phyloP scores from a whole-genome alignment of 2,113 vertebrate genomes.

The Gymnarchus niloticus region DNA sequence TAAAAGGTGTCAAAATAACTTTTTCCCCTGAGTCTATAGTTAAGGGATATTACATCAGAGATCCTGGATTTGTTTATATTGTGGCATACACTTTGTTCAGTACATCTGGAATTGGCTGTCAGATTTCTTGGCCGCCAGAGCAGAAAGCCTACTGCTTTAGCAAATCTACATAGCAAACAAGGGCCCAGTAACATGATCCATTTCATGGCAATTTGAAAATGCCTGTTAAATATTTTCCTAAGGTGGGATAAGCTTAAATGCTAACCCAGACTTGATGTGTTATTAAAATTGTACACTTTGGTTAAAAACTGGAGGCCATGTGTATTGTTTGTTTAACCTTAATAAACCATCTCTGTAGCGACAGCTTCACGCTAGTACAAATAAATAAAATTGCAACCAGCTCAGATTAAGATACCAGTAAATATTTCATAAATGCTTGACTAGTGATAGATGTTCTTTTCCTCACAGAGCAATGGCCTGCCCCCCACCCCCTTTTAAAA shows the following conservation, averaged over 20 bases:
- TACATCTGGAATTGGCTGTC: constrained; percentile 8
- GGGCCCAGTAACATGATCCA: neutral
- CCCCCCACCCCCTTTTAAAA: neutral
- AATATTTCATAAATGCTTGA: neutral
- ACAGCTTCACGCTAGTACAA: neutral
- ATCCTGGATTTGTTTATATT: constrained; percentile 13
- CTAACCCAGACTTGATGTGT: neutral
- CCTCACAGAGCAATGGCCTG: neutral
- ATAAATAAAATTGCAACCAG: neutral
- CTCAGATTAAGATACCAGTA: neutral
- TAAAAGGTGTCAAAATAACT: neutral
- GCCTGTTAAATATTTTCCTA: constrained; percentile 7
- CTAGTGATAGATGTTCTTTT: neutral
- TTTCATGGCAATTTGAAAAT: constrained; percentile 13
- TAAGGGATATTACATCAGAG: constrained; percentile 1
- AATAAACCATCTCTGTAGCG: neutral
- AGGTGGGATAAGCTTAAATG: neutral
- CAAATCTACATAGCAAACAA: constrained; percentile 9
- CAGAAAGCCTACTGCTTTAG: neutral
- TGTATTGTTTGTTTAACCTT: neutral
- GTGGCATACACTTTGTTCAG: constrained; percentile 9
- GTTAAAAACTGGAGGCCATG: neutral
- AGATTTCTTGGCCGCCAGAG: neutral
- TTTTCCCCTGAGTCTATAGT: neutral
- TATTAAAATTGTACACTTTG: neutral